These are phyloP conservation scores for Ametastegia equiseti DNA, from an alignment of 2,888 invertebrate genomes.

Conservation along the genomic window DNA sequence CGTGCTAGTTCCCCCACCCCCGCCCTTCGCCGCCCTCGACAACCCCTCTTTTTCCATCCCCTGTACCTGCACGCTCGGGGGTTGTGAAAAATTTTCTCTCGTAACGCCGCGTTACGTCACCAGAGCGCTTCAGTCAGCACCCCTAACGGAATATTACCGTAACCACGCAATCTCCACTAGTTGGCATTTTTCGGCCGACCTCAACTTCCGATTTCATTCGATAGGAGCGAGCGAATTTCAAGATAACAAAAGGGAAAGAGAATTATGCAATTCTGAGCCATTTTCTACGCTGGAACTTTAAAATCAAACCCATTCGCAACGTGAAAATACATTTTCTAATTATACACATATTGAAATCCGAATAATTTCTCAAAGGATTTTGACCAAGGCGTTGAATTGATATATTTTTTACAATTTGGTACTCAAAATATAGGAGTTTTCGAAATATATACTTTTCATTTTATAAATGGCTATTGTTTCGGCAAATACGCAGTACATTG, in stretches of 20 bases:
- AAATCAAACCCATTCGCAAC: neutral
- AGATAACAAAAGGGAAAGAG: too few relatives aligned
- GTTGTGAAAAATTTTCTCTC: constrained; percentile 57
- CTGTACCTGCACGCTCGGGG: constrained; percentile 22
- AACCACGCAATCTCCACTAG: constrained; percentile 23
- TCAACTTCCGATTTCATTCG: constrained; percentile 19
- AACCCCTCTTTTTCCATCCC: constrained; percentile 25
- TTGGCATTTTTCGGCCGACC: neutral
- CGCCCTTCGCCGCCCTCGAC: constrained; percentile 8
- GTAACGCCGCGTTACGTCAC: constrained; percentile 64
- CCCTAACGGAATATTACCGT: constrained; percentile 5
- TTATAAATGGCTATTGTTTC: neutral
- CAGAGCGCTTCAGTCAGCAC: constrained; percentile 17
- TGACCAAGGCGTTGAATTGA: neutral
- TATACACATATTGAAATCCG: neutral
- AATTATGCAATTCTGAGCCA: neutral
- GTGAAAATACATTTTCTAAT: neutral
- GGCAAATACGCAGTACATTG: neutral
- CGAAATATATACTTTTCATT: neutral
- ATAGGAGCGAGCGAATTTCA: neutral
- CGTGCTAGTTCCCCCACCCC: constrained; percentile 57
- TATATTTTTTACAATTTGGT: neutral
- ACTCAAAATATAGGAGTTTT: neutral
- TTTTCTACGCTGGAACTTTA: neutral
- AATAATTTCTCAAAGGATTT: neutral